Evolutionary conservation across 2,113 vertebrate genomes (phyloP).

Genomic region (Pteruthius melanotis): DNA sequence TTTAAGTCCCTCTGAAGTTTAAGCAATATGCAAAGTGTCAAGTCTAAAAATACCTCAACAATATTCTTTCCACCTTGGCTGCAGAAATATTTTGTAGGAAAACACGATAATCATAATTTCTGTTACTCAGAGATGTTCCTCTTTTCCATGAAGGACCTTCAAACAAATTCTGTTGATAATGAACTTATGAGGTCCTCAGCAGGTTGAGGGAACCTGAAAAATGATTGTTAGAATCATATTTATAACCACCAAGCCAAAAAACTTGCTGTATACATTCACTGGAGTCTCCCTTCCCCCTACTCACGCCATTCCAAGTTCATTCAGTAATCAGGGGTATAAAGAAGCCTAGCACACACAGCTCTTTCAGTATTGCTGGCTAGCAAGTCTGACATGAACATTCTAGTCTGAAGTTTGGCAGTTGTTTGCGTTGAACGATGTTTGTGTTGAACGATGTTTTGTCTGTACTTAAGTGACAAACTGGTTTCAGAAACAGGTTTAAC

Average conservation of each 20-base stretch:
- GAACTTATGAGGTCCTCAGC: background rate
- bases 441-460: background rate
- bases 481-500: background rate
- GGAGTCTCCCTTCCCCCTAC: background rate
- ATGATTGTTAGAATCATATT: background rate
- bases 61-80: background rate
- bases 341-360: background rate
- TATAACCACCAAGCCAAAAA: background rate
- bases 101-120: background rate
- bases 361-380: background rate
- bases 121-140: background rate
- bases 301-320: background rate
- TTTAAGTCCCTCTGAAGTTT: background rate
- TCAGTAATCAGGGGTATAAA: background rate
- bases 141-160: background rate
- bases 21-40: background rate
- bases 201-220: background rate
- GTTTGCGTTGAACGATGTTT: background rate
- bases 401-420: background rate
- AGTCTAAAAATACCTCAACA: conserved; percentile 7
- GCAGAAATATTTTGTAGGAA: background rate
- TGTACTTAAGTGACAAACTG: background rate
- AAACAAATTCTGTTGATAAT: background rate
- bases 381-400: background rate
- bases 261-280: background rate